Base-by-base conservation (phyloP, 2,797 vertebrate species). In the Intellagama lesueurii region DNA sequence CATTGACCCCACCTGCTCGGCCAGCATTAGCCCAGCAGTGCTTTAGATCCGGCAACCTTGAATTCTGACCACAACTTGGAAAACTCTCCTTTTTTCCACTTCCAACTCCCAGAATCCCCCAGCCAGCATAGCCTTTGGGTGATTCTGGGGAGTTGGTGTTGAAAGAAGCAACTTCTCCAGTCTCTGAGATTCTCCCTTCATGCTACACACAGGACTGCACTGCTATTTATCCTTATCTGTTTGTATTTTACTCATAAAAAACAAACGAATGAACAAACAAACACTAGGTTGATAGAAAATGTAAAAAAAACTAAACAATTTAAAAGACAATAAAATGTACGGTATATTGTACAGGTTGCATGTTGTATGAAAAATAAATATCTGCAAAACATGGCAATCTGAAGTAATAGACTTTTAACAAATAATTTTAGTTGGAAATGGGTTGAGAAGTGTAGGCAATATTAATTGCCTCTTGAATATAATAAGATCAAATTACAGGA, bases 391-490 rank as follows among this genome's bases (percentile, higher is more conserved):
- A 32, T 72, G n/a, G 86, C 30, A 90, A 40, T 72, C 88, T 85
- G 80, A 84, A 17, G 0, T 40, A 81, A 88, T 78, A 3, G 77
- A 85, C 56, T 88, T 91, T 77, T 26, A 81, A 64, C 7, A 81
- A 81, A 86, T 22, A 76, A 70, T 8, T 87, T n/a, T 5, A 2
- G 77, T 44, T 35, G 88, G 76, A 88, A 92, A 87, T 24, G 32
- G 92, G 75, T 60, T 11, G 32, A 89, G 28, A 72, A 78, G 28
- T 68, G 77, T 49, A 0, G 0, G 69, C 87, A 91, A 80, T 87
- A 88, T 28, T 85, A 88, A 16, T 88, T 85, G 24, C 1, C 66
- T 92, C 47, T 87, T 11, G 72, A 90, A 91, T 89, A 82, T 80
- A 72, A 11, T 56, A 86, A 88, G 47, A 35, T 90, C 52, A 89